Base-by-base conservation (phyloP, 2,113 vertebrate genomes). In the Rhinopithecus roxellana region DNA sequence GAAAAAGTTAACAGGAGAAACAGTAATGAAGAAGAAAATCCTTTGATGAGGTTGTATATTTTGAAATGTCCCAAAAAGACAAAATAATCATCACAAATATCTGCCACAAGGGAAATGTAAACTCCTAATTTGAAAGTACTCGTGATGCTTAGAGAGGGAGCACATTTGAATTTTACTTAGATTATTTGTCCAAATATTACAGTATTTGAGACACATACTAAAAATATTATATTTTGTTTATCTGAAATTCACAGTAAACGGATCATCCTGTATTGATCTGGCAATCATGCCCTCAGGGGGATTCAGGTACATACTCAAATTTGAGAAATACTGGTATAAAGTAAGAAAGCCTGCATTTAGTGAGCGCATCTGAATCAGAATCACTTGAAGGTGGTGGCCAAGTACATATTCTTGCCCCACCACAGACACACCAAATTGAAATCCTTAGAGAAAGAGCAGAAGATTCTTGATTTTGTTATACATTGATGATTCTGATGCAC, bases 61-160 rank as follows among this genome's bases (percentile, higher is more conserved):
- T 87, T 72, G 77, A 93, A 96, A 92, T 87, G 75, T 81, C 72
- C 86, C 83, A 82, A 88, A 93, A 95, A 80, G 38, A 78, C 79
- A 85, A 69, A 74, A 72, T 70, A 75, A 43, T 43, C 64, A 77
- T 96, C 43, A 9, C 18, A 78, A 94, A 10, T 95, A 86, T 48
- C 48, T 92, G 78, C 48, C 50, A 72, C 35, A 23, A 83, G 70
- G 30, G 67, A 96, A 50, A 35, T 8, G 59, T 64, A 81, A 89
- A 70, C 11, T 48, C 55, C 55, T 75, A 75, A 55, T 78, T 23
- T 69, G 6, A 70, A 94, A 52, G 48, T 64, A 84, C 50, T 64
- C 25, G 32, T 52, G n/a, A 80, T 79, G 17, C 32, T 50, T 89
- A 40, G 45, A 59, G 16, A 89, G 48, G 88, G 89, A 75, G 25